phyloP scores from a whole-genome alignment of 2,888 invertebrate species.

The Ectemnius cavifrons region DNA sequence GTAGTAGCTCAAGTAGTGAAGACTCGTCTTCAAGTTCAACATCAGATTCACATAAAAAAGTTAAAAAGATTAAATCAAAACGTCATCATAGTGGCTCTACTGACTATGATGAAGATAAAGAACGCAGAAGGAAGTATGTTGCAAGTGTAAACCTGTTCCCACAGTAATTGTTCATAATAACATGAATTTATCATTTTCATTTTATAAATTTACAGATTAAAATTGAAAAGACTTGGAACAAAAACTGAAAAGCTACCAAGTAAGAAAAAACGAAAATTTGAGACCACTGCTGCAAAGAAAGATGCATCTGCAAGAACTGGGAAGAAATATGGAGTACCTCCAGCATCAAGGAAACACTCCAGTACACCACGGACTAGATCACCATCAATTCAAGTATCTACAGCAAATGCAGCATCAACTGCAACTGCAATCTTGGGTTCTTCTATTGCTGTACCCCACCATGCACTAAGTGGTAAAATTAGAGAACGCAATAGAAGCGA shows the following conservation, averaged over 20 bases:
- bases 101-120: conserved; percentile 82
- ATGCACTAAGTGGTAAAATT: conserved; percentile 53
- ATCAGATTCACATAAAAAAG: conserved; percentile 80
- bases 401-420: conserved; percentile 44
- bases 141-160: background rate
- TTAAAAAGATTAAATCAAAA: conserved; percentile 79
- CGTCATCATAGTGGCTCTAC: conserved; percentile 84
- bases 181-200: conserved; percentile 3
- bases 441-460: conserved; percentile 53
- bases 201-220: conserved; percentile 61
- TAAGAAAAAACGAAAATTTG: conserved; percentile 74
- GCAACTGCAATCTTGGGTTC: conserved; percentile 51
- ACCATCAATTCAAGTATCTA: conserved; percentile 47
- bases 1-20: conserved; percentile 82
- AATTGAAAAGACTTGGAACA: conserved; percentile 70
- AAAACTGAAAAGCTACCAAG: conserved; percentile 68
- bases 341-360: conserved; percentile 52
- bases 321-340: conserved; percentile 59
- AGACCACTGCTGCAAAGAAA: conserved; percentile 54
- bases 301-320: conserved; percentile 45
- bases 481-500: conserved; percentile 74
- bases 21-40: conserved; percentile 82
- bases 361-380: conserved; percentile 46
- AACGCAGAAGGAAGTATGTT: conserved; percentile 73
- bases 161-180: background rate